Evolutionary conservation across 1,140 invertebrate species (phyloP).

Genomic region (Solenopsis invicta): DNA sequence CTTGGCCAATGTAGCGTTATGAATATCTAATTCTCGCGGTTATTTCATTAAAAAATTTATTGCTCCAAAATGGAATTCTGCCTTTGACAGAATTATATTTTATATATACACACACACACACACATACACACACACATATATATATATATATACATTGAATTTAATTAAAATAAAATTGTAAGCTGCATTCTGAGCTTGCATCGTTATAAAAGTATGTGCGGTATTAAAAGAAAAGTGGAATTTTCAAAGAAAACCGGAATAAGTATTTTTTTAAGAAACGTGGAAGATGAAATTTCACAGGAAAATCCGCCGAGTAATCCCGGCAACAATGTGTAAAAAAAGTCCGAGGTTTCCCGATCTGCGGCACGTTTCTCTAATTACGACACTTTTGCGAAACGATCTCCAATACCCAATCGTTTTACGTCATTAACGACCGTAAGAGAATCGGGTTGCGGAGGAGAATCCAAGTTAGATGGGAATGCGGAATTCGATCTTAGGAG

Average conservation of each 20-base stretch:
- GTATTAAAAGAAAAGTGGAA: not conserved
- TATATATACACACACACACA: no score
- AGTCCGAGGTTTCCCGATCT: slow-evolving; percentile 36
- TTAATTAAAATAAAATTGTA: slow-evolving; percentile 26
- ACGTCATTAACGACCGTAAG: slow-evolving; percentile 41
- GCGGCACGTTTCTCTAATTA: slow-evolving; percentile 51
- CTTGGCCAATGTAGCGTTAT: slow-evolving; percentile 49
- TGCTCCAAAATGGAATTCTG: slow-evolving; percentile 6
- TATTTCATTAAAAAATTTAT: slow-evolving; percentile 52
- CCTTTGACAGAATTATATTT: slow-evolving; percentile 23
- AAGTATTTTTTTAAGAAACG: slow-evolving; percentile 7
- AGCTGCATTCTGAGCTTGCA: not conserved
- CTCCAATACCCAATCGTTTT: slow-evolving; percentile 63
- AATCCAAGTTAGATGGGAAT: slow-evolving; percentile 55
- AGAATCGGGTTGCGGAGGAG: slow-evolving; percentile 59
- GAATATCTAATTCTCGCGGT: slow-evolving; percentile 48
- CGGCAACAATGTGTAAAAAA: slow-evolving; percentile 32
- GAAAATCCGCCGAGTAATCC: slow-evolving; percentile 32
- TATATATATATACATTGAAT: not conserved
- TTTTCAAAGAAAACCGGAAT: not conserved
- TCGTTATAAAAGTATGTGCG: not conserved
- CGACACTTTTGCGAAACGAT: slow-evolving; percentile 51
- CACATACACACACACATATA: no score
- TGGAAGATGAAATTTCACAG: slow-evolving; percentile 22
- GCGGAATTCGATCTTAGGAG: slow-evolving; percentile 63